Percentiles rank a stretch among this genome's conserved stretches.
Conservation (phyloP, 2,797 vertebrate species). For the Poliocrania exsul region DNA sequence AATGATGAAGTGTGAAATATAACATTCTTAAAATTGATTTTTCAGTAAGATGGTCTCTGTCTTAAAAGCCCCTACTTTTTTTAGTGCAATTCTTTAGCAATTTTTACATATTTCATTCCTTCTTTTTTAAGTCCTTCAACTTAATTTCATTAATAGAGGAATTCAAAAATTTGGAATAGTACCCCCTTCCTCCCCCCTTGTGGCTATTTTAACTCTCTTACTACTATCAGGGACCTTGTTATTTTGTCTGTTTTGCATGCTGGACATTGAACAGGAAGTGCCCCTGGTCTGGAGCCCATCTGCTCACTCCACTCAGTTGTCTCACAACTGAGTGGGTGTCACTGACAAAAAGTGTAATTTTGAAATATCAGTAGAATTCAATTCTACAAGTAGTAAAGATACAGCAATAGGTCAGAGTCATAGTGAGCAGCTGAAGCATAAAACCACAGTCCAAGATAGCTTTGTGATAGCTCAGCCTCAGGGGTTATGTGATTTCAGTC, state of each 20-base stretch:
- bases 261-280: not conserved
- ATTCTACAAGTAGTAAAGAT: not conserved
- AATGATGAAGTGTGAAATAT: slow-evolving; percentile 8
- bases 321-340: not conserved
- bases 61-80: not conserved
- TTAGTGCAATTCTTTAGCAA: not conserved
- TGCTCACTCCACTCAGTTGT: not conserved
- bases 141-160: not conserved
- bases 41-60: not conserved
- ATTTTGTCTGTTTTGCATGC: not conserved
- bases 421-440: not conserved
- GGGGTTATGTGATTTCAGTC: not conserved
- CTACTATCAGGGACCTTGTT: not conserved
- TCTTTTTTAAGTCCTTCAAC: not conserved
- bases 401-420: not conserved
- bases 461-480: not conserved
- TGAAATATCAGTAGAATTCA: not conserved
- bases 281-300: not conserved
- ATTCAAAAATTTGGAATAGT: not conserved
- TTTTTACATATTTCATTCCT: not conserved
- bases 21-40: slow-evolving; percentile 48
- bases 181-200: accelerated
- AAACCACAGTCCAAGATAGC: not conserved
- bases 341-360: not conserved
- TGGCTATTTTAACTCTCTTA: not conserved